Evolutionary conservation across 2,113 vertebrate species (phyloP), one percentile per base, ranked within the genome.

Genomic region (Callospermophilus lateralis): DNA sequence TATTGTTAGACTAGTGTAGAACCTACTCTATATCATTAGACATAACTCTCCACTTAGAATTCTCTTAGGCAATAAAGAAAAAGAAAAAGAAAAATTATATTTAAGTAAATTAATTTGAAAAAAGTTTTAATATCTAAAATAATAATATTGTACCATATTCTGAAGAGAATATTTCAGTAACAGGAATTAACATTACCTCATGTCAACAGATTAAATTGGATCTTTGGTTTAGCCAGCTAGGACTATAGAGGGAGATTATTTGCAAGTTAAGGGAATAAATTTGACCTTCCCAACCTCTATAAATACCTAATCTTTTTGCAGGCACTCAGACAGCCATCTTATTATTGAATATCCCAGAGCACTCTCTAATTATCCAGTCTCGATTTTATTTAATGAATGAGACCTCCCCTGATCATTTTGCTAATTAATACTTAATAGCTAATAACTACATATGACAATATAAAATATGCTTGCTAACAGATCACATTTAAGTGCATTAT

Each of bases 381-480:
- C 76, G 55, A 89, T 97, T 92, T 96, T 96, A 76, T 61, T 83
- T 97, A 94, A 96, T 96, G 89, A 96, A 93, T 61, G 68, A 96
- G 65, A 1, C 20, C 30, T 94, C 93, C 67, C 93, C 28, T 89
- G 94, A 94, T 94, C 68, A 93, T 95, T 95, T 96, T 70, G 8
- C 74, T 96, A 98, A 97, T 96, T 97, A 98, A 95, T 86, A 96
- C 48, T 93, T 96, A 97, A 91, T 97, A 96, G 77, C 78, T 96
- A 96, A 79, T 95, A 85, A 83, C 61, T 39, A 8, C 19, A 91
- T 78, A 86, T 28, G 45, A 78, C 22, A 70, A 34, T 76, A 42
- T 55, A 80, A 89, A 86, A 63, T 4, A 77, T 48, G 24, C 73
- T 77, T 85, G 84, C 74, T 74, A 28, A 15, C 34, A 84, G 32